phyloP scores from a whole-genome alignment of 2,113 vertebrate genomes.

The Holacanthus passer region DNA sequence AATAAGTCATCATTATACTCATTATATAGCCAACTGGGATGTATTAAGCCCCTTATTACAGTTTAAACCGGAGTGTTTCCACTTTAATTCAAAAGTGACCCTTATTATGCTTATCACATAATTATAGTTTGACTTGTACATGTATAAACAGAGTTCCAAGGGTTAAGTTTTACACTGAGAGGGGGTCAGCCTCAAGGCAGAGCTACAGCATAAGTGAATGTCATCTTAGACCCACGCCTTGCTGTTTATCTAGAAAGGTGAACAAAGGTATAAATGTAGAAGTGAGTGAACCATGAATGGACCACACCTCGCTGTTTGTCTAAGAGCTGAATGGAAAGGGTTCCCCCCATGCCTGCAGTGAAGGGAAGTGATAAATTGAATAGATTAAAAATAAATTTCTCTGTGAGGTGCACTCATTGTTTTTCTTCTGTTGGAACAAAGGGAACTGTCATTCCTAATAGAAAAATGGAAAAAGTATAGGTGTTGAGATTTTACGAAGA shows the following conservation, averaged over 20 bases:
- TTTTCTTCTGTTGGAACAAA: constrained; percentile 33
- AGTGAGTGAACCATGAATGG: constrained; percentile 58
- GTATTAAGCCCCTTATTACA: background rate
- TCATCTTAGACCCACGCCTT: constrained; percentile 37
- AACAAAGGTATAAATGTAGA: constrained; percentile 62
- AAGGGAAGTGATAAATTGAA: constrained; percentile 41
- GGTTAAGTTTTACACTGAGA: background rate
- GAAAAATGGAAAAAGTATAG: background rate
- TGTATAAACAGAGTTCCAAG: constrained; percentile 6
- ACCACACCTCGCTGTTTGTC: constrained; percentile 56
- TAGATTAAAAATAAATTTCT: constrained; percentile 30
- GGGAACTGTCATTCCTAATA: constrained; percentile 20
- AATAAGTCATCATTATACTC: background rate
- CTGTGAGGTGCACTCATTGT: background rate
- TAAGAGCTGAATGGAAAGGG: constrained; percentile 50
- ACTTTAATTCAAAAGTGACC: background rate
- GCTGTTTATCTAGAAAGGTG: constrained; percentile 53
- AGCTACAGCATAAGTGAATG: constrained; percentile 25
- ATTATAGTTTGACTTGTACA: background rate
- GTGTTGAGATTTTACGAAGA: constrained; percentile 16
- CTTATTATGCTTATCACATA: constrained; percentile 3
- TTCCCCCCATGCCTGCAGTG: background rate
- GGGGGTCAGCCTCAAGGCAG: constrained; percentile 23
- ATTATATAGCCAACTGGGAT: background rate
- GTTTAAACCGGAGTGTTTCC: background rate